A percentile compares a stretch with the other conserved stretches of the same genome.
phyloP scores from a whole-genome alignment of 30 jellyfish, hydroid and myxozoan species.

The Sanderia malayensis region DNA sequence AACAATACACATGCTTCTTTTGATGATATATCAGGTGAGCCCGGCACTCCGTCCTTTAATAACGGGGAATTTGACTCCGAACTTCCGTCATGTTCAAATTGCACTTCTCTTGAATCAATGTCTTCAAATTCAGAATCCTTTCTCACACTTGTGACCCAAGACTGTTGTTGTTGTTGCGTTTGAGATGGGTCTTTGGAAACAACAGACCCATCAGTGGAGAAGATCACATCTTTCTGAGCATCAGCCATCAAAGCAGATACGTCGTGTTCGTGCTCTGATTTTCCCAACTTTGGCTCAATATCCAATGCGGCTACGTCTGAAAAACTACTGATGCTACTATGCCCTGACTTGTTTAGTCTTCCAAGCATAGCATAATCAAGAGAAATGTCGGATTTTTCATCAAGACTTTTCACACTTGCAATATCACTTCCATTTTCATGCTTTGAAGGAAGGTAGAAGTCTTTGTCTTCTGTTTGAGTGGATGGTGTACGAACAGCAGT shows the following conservation, averaged over 20 bases:
- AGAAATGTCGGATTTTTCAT: slow-evolving; percentile 57
- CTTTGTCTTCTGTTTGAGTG: slow-evolving; percentile 30
- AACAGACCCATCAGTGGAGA: neutral
- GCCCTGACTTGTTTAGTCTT: slow-evolving; percentile 42
- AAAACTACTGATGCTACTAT: slow-evolving; percentile 81
- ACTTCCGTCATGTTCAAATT: slow-evolving; percentile 45
- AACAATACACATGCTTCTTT: slow-evolving; percentile 75
- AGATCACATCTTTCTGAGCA: slow-evolving; percentile 78
- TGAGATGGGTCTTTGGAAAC: neutral
- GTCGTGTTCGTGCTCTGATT: slow-evolving; percentile 71
- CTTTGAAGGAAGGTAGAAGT: slow-evolving; percentile 33
- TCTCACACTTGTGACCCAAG: slow-evolving; percentile 31
- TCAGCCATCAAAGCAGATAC: slow-evolving; percentile 86
- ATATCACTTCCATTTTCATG: slow-evolving; percentile 54
- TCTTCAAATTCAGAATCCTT: slow-evolving; percentile 60
- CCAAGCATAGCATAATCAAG: slow-evolving; percentile 43
- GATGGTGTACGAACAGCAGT: neutral
- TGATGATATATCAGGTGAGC: slow-evolving; percentile 22
- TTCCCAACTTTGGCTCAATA: slow-evolving; percentile 81
- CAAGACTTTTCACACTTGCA: slow-evolving; percentile 62
- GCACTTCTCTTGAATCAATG: slow-evolving; percentile 37
- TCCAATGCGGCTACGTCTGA: slow-evolving; percentile 56
- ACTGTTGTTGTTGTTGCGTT: neutral
- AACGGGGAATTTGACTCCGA: slow-evolving; percentile 37
- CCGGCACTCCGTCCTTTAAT: slow-evolving; percentile 19